Percentiles rank a stretch among this genome's conserved stretches.
phyloP scores from a whole-genome alignment of 2,113 vertebrate species.

The Brachionichthys hirsutus region DNA sequence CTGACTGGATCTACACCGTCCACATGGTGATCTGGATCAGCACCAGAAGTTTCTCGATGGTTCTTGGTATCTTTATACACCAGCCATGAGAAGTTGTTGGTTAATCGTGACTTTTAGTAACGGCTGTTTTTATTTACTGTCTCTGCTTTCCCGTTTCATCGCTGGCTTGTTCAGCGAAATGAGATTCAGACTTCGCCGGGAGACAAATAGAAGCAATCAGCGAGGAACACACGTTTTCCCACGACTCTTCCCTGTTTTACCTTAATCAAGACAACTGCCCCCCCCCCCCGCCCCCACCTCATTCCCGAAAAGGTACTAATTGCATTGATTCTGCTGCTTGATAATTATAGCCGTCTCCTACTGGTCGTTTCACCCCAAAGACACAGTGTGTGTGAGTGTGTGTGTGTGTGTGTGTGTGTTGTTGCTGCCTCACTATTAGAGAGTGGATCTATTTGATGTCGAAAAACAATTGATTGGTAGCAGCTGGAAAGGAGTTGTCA shows the following conservation, averaged over 20 bases:
- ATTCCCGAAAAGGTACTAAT: conserved; percentile 33
- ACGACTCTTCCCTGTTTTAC: conserved; percentile 34
- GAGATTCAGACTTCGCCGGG: conserved; percentile 58
- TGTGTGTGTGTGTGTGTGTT: conserved; percentile 9
- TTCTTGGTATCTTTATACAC: too few species aligned
- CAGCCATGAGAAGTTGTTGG: too few species aligned
- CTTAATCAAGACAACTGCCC: conserved; percentile 27
- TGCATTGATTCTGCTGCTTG: conserved; percentile 51
- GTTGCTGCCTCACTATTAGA: conserved; percentile 17
- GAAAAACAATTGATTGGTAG: conserved; percentile 7
- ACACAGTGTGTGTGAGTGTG: conserved; percentile 3
- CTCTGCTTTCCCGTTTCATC: conserved; percentile 45
- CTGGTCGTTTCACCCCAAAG: conserved; percentile 35
- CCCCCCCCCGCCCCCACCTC: background rate
- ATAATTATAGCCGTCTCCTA: conserved; percentile 58
- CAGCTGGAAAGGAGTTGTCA: conserved; percentile 8
- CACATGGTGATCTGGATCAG: too few species aligned
- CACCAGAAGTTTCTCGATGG: too few species aligned
- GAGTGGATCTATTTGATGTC: conserved; percentile 12
- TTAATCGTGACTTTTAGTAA: too few species aligned
- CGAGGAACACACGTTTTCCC: conserved; percentile 49
- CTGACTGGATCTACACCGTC: too few species aligned
- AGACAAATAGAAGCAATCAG: conserved; percentile 66
- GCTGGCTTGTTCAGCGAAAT: conserved; percentile 56
- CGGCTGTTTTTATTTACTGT: background rate